These are phyloP conservation scores for Carcharodon carcharias DNA, from an alignment of 2,797 vertebrate species.

Conservation along the genomic window DNA sequence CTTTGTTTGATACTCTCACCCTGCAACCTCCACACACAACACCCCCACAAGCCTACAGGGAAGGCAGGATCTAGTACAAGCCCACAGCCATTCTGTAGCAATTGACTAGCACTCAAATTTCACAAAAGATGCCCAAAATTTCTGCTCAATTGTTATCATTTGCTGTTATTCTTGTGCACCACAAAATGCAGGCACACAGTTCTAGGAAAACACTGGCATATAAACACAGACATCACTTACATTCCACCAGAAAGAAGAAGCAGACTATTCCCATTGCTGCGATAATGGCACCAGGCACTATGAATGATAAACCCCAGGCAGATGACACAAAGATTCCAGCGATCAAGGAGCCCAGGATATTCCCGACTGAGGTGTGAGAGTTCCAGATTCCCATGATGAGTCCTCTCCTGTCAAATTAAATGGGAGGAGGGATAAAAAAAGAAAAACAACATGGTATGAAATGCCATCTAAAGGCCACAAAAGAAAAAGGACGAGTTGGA, in stretches of 20 bases:
- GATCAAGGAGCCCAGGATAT: constrained; percentile 90
- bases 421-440: too few species aligned
- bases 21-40: too few species aligned
- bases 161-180: too few species aligned
- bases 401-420: constrained; percentile 66
- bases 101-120: background rate
- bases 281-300: constrained; percentile 84
- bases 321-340: constrained; percentile 78
- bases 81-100: background rate
- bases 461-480: background rate
- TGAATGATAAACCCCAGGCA: constrained; percentile 84
- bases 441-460: background rate
- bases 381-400: constrained; percentile 99
- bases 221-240: constrained; percentile 59
- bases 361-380: constrained; percentile 93
- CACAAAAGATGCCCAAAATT: background rate
- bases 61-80: too few species aligned
- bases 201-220: background rate
- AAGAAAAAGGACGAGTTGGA: background rate
- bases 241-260: constrained; percentile 92
- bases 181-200: background rate
- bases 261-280: constrained; percentile 68
- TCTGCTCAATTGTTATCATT: background rate
- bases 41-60: background rate
- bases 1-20: background rate